Evolutionary conservation across 2,888 invertebrate genomes (phyloP).

Genomic region (Uloborus plumipes): DNA sequence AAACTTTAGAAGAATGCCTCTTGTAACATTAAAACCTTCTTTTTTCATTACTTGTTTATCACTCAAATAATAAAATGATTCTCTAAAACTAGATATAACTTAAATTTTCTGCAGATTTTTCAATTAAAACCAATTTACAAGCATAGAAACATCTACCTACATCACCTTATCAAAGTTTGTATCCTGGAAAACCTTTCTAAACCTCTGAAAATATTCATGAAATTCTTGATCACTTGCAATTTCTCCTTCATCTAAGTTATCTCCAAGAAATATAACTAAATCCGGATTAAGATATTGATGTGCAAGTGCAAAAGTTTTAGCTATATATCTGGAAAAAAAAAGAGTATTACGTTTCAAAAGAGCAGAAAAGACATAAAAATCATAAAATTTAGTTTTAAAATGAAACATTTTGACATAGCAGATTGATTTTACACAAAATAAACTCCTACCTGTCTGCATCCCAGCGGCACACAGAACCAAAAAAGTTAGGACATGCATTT

Average conservation of each 20-base stretch:
- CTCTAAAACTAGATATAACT: too few species aligned
- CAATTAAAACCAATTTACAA: neutral
- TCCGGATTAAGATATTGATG: conserved; percentile 82
- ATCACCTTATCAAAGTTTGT: conserved; percentile 61
- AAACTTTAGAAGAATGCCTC: too few species aligned
- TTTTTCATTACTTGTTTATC: too few species aligned
- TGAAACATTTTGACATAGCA: neutral
- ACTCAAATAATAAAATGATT: neutral
- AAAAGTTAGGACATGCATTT: conserved; percentile 78
- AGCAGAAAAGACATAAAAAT: too few species aligned
- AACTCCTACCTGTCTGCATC: conserved; percentile 88
- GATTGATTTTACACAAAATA: neutral
- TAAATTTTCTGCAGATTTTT: neutral
- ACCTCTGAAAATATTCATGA: conserved; percentile 80
- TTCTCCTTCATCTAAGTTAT: conserved; percentile 95
- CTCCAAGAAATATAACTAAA: conserved; percentile 90
- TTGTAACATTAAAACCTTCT: too few species aligned
- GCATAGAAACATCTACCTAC: conserved; percentile 5
- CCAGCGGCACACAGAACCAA: conserved; percentile 82
- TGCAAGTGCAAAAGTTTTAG: conserved; percentile 83
- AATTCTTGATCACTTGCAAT: conserved; percentile 81
- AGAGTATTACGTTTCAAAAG: too few species aligned
- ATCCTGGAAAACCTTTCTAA: conserved; percentile 77
- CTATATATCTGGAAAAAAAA: conserved; percentile 79
- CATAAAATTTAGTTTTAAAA: neutral